phyloP scores from a whole-genome alignment of 2,888 invertebrate species.

The Fissipunctia ypsillon region DNA sequence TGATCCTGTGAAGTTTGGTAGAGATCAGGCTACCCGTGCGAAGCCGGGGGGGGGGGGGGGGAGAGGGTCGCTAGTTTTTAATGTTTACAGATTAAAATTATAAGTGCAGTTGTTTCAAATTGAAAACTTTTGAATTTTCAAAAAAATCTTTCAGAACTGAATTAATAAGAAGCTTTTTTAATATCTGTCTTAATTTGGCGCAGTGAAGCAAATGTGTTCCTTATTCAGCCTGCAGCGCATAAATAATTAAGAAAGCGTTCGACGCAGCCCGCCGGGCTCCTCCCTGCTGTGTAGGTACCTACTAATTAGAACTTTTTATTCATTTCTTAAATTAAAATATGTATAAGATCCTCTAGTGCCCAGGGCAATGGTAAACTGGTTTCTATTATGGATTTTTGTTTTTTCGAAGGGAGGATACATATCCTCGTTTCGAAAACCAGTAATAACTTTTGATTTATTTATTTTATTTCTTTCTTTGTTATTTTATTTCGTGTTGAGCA shows the following conservation, averaged over 20 bases:
- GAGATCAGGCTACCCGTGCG: no score
- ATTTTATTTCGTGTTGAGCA: no score
- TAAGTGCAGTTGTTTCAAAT: neutral
- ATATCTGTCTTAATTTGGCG: conserved; percentile 78
- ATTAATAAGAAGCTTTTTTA: conserved; percentile 43
- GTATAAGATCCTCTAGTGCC: conserved; percentile 36
- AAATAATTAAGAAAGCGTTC: conserved; percentile 87
- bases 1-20: no score
- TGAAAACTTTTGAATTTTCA: neutral
- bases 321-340: conserved; percentile 66
- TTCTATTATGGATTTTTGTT: neutral
- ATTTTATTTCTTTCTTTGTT: no score
- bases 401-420: no score
- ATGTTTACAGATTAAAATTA: conserved; percentile 6
- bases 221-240: conserved; percentile 85
- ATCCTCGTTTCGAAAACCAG: no score
- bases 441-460: conserved; percentile 10
- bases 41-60: no score
- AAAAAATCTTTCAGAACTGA: neutral
- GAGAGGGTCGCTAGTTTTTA: no score
- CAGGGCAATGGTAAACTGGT: conserved; percentile 6
- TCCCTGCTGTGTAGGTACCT: conserved; percentile 77
- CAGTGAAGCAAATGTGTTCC: conserved; percentile 80
- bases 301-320: conserved; percentile 81
- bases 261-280: conserved; percentile 77